phyloP scores from a whole-genome alignment of 2,888 invertebrate genomes.

The Drosophila pseudotakahashii region DNA sequence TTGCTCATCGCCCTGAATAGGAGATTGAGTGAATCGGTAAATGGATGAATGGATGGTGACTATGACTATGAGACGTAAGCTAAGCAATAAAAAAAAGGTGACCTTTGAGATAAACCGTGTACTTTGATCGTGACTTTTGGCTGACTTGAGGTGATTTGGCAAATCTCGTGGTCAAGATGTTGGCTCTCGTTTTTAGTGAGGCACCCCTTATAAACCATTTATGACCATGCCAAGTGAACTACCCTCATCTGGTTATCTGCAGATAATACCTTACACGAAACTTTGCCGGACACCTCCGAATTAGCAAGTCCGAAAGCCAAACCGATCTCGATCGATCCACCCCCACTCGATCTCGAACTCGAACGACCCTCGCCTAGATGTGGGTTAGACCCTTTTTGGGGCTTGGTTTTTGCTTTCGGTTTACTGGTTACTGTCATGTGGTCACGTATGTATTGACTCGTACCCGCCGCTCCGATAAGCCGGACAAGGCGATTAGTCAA shows the following conservation, averaged over 20 bases:
- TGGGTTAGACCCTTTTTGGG: neutral
- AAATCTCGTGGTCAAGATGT: neutral
- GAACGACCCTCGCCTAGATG: neutral
- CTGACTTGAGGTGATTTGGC: conserved; percentile 9
- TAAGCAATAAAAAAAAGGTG: neutral
- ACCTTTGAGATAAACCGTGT: conserved; percentile 14
- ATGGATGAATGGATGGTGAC: neutral
- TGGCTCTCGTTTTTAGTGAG: conserved; percentile 1
- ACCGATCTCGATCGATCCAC: conserved; percentile 15
- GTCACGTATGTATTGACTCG: conserved; percentile 8
- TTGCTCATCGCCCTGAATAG: conserved; percentile 31
- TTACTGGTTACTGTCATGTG: too few species aligned
- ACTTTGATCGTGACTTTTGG: neutral
- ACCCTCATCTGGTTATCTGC: conserved; percentile 31
- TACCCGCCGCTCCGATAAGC: neutral
- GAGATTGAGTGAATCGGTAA: conserved; percentile 6
- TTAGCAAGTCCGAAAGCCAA: conserved; percentile 24
- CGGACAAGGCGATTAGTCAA: neutral
- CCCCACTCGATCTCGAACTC: neutral
- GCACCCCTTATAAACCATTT: conserved; percentile 7
- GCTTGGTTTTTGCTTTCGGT: too few species aligned
- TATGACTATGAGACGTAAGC: neutral
- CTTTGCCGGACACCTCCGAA: conserved; percentile 17
- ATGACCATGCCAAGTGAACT: conserved; percentile 17
- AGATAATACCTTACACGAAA: conserved; percentile 16